phyloP scores from a whole-genome alignment of 2,888 invertebrate genomes.

The Morpho deidamia region DNA sequence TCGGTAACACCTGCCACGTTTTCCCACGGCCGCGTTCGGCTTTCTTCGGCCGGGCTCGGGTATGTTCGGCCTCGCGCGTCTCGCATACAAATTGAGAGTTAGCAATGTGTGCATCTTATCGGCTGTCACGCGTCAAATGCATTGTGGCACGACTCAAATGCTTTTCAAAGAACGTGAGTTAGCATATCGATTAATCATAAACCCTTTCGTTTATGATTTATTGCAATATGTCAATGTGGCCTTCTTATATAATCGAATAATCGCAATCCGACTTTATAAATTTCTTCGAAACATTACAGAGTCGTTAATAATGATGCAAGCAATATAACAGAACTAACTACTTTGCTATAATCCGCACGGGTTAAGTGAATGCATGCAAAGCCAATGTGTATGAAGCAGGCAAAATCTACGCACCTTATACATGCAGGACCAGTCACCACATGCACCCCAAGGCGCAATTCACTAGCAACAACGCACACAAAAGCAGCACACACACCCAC shows the following conservation, averaged over 20 bases:
- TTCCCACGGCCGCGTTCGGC: slow-evolving; percentile 70
- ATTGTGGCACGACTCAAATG: slow-evolving; percentile 44
- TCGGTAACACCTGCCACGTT: slow-evolving; percentile 75
- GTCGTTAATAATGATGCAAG: too few species aligned
- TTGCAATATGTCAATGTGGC: background rate
- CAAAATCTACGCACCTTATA: too few species aligned
- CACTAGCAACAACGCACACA: too few species aligned
- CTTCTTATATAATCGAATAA: background rate
- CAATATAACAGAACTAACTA: too few species aligned
- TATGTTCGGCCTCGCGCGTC: slow-evolving; percentile 41
- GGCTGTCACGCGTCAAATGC: slow-evolving; percentile 50
- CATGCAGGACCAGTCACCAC: too few species aligned
- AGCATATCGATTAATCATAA: slow-evolving; percentile 18
- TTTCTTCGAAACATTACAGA: too few species aligned
- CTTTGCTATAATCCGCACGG: too few species aligned
- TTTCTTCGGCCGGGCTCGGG: slow-evolving; percentile 48
- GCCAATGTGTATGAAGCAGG: too few species aligned
- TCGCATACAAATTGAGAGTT: slow-evolving; percentile 34
- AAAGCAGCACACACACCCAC: too few species aligned
- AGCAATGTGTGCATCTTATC: slow-evolving; percentile 32
- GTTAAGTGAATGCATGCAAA: too few species aligned
- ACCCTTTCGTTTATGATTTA: slow-evolving; percentile 5
- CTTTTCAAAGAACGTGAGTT: slow-evolving; percentile 37
- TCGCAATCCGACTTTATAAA: too few species aligned
- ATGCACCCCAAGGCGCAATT: too few species aligned